Base-by-base conservation (phyloP, 2,797 vertebrate species). In the Macropodus opercularis region DNA sequence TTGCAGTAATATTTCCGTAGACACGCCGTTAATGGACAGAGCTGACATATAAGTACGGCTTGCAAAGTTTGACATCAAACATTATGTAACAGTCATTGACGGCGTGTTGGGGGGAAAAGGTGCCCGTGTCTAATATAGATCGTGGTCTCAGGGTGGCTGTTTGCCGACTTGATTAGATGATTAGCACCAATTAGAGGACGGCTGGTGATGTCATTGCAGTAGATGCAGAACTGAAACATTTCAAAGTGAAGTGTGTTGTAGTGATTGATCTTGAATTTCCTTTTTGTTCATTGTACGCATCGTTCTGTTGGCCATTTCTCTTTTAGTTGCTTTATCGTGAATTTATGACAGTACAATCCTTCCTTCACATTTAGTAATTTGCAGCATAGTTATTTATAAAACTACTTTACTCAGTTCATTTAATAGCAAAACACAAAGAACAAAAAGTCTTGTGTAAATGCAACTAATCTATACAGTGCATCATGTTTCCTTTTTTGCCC, bases 1-100 rank as follows among this genome's bases (percentile, higher is more conserved):
- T 93, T 83, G 62, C 66, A 86, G 78, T 84, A 87, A 92, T 92
- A 92, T 94, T 91, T 85, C 83, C 85, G 84, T 75, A 85, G 86
- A 90, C 85, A 81, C 83, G 86, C 69, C 83, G 84, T 89, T 91
- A 91, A 91, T 89, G 82, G 87, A 88, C 88, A 83, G 72, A 72
- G 74, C 77, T 89, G 87, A 84, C 87, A 86, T 88, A 87, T 84
- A 88, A 84, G 77, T 69, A 64, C 48, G 74, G 80, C 73, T 83
- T 79, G 69, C 56, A 15, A 83, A 75, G 71, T 83, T 77, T 85
- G 78, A 88, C 85, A 84, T 76, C 80, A 60, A 63, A 57, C 41
- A 59, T 89, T 86, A 86, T 77, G 78, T 79, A 88, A 85, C 64
- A 64, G 69, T 48, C 71, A 70, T 19, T 81, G 77, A 76, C 68